Evolutionary conservation across 2,888 invertebrate species (phyloP).

Genomic region (Daptonema setosum): DNA sequence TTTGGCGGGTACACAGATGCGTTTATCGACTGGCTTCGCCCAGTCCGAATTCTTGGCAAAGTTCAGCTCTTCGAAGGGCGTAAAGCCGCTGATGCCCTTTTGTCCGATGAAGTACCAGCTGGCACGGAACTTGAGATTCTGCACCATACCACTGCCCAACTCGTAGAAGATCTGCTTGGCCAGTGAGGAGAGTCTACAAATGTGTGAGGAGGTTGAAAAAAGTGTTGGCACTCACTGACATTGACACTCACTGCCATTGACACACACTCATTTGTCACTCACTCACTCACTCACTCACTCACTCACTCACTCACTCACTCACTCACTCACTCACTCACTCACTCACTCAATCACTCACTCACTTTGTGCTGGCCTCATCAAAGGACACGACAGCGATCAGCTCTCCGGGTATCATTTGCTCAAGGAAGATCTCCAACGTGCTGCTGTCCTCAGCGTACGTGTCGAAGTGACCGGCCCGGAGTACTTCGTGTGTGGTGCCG

Average conservation of each 20-base stretch:
- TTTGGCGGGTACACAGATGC: slow-evolving; percentile 32
- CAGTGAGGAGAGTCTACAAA: slow-evolving; percentile 30
- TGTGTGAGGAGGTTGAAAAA: background rate
- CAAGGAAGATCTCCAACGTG: slow-evolving; percentile 31
- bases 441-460: slow-evolving; percentile 35
- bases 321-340: no score
- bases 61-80: slow-evolving; percentile 31
- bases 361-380: slow-evolving; percentile 38
- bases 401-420: slow-evolving; percentile 28
- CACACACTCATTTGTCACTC: no score
- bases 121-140: slow-evolving; percentile 37
- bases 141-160: slow-evolving; percentile 36
- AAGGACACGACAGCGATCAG: slow-evolving; percentile 36
- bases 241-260: no score
- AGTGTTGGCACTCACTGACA: no score
- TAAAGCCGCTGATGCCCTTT: slow-evolving; percentile 29
- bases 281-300: no score
- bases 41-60: slow-evolving; percentile 22
- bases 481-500: slow-evolving; percentile 29
- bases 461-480: slow-evolving; percentile 35
- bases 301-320: no score
- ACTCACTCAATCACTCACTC: no score
- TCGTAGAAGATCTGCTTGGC: slow-evolving; percentile 34
- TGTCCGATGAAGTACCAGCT: slow-evolving; percentile 31
- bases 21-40: slow-evolving; percentile 30